These are phyloP conservation scores for Tetrapedia diversipes DNA, from an alignment of 2,888 invertebrate species.

Conservation along the genomic window DNA sequence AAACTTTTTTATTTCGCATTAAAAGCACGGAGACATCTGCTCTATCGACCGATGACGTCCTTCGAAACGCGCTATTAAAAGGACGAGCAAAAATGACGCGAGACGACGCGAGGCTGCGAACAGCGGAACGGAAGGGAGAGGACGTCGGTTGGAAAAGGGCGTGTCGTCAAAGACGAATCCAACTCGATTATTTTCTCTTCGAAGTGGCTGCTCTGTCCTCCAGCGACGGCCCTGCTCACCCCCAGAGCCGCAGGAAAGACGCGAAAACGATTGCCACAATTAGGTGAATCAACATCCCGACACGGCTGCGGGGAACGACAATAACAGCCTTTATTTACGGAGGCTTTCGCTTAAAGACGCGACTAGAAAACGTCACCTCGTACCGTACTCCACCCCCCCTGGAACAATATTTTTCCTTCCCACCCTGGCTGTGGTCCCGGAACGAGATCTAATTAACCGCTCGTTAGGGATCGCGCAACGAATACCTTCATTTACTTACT, in stretches of 20 bases:
- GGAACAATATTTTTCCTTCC: slow-evolving; percentile 48
- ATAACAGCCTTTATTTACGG: slow-evolving; percentile 48
- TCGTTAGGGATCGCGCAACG: slow-evolving; percentile 27
- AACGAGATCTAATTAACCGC: slow-evolving; percentile 46
- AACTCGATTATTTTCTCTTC: slow-evolving; percentile 41
- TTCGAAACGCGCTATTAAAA: neutral
- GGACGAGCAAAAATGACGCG: neutral
- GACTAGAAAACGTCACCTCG: slow-evolving; percentile 25
- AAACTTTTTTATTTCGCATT: slow-evolving; percentile 45
- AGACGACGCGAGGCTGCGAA: too few species aligned
- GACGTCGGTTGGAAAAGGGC: neutral
- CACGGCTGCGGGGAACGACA: slow-evolving; percentile 43
- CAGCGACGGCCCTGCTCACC: neutral
- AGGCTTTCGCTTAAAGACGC: slow-evolving; percentile 46
- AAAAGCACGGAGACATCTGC: slow-evolving; percentile 18
- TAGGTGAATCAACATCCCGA: slow-evolving; percentile 65
- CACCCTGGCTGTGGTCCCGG: neutral
- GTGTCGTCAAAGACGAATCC: slow-evolving; percentile 34
- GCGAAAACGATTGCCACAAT: slow-evolving; percentile 57
- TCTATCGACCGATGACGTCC: neutral
- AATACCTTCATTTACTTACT: slow-evolving; percentile 17
- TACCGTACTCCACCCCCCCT: neutral
- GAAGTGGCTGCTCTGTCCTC: too few species aligned
- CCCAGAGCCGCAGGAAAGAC: neutral
- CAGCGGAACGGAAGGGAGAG: too few species aligned